These are phyloP conservation scores for Trachelus tabidus DNA, from an alignment of 2,888 invertebrate species.

Conservation along the genomic window DNA sequence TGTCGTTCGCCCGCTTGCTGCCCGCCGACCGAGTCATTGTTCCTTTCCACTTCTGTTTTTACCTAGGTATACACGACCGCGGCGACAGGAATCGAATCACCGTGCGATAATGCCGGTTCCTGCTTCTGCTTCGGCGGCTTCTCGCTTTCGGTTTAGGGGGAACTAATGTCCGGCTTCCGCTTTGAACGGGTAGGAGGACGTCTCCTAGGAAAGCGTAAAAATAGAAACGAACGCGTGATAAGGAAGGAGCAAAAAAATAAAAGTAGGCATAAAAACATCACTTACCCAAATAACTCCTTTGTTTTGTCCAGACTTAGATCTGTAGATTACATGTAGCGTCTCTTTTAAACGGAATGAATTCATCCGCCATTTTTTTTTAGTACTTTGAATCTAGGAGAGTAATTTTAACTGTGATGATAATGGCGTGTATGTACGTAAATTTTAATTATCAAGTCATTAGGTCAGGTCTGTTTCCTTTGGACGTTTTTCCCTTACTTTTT, in stretches of 20 bases:
- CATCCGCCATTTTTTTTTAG: background rate
- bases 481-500: background rate
- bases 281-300: background rate
- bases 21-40: slow-evolving; percentile 8
- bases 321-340: background rate
- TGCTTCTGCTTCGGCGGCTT: slow-evolving; percentile 24
- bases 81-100: slow-evolving; percentile 2
- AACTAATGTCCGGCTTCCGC: slow-evolving; percentile 52
- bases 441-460: background rate
- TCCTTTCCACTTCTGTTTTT: slow-evolving; percentile 9
- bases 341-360: background rate
- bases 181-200: background rate
- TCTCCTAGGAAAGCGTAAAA: background rate
- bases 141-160: slow-evolving; percentile 47
- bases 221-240: background rate
- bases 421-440: background rate
- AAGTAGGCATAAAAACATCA: background rate
- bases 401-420: background rate
- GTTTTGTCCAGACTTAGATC: background rate
- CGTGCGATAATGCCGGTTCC: slow-evolving; percentile 5
- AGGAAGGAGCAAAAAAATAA: background rate
- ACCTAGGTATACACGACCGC: background rate
- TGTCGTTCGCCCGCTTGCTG: slow-evolving; percentile 1
- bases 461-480: background rate
- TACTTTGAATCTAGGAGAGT: background rate